A percentile compares a stretch with the other conserved stretches of the same genome.
phyloP scores from a whole-genome alignment of 2,797 vertebrate genomes.

The Arnoldichthys spilopterus region DNA sequence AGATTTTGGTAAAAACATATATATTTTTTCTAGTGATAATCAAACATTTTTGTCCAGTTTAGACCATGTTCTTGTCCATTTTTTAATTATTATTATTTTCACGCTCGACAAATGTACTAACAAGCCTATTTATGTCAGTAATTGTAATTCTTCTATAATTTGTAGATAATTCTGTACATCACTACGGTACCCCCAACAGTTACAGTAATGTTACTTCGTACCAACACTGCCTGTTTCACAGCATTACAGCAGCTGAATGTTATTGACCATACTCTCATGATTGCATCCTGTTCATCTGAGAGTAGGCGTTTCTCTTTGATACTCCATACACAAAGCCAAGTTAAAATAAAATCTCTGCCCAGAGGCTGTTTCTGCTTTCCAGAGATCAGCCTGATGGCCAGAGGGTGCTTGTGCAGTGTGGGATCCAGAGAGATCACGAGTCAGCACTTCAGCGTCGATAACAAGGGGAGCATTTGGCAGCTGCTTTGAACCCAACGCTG shows the following conservation, averaged over 20 bases:
- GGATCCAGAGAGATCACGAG: slow-evolving; percentile 11
- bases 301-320: background rate
- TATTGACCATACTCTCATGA: background rate
- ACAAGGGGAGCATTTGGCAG: slow-evolving; percentile 37
- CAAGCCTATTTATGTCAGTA: too few species aligned
- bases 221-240: background rate
- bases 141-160: too few species aligned
- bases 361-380: background rate
- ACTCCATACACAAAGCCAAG: background rate
- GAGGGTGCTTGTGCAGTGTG: slow-evolving; percentile 5
- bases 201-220: too few species aligned
- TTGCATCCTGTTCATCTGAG: background rate
- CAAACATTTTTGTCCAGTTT: too few species aligned
- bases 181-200: too few species aligned
- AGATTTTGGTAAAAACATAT: too few species aligned
- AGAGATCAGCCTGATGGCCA: background rate
- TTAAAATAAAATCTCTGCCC: background rate
- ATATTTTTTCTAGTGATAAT: too few species aligned
- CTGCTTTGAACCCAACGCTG: background rate
- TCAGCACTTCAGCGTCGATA: slow-evolving; percentile 38
- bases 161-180: too few species aligned
- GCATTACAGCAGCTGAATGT: too few species aligned
- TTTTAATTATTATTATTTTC: too few species aligned
- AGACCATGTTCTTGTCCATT: too few species aligned
- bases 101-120: too few species aligned